Percentiles rank a stretch among this genome's conserved stretches.
These are phyloP conservation scores for Aphis gossypii DNA, from an alignment of 1,140 invertebrate species.

Conservation along the genomic window DNA sequence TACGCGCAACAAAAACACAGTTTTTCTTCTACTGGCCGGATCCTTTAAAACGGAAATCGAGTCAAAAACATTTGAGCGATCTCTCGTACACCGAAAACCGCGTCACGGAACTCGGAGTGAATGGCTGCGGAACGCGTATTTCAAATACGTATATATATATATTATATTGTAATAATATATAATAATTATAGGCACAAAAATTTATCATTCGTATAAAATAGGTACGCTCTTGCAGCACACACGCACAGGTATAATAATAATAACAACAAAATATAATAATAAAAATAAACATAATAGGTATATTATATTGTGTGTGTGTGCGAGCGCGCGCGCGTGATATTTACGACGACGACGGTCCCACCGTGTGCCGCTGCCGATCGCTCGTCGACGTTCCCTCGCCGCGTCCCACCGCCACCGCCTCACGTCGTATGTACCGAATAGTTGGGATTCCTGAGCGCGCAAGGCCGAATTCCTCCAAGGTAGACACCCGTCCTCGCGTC, in stretches of 20 bases:
- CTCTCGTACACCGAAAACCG: neutral
- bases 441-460: conserved; percentile 54
- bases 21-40: neutral
- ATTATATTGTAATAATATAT: neutral
- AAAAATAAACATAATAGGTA: neutral
- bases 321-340: neutral
- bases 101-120: neutral
- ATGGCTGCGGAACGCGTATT: neutral
- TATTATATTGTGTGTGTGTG: conserved; percentile 3
- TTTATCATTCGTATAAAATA: neutral
- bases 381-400: conserved; percentile 5
- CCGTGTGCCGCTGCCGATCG: neutral
- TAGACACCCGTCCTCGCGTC: conserved; percentile 51
- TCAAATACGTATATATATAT: too few species aligned
- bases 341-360: conserved; percentile 3
- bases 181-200: neutral
- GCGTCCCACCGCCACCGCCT: conserved; percentile 1
- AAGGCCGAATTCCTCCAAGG: conserved; percentile 58
- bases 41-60: neutral
- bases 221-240: neutral
- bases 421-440: conserved; percentile 45
- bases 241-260: neutral
- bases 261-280: neutral
- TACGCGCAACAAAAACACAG: neutral
- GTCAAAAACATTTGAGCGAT: neutral